Evolutionary conservation across 1,140 invertebrate genomes (phyloP).

Genomic region (Papilio machaon): DNA sequence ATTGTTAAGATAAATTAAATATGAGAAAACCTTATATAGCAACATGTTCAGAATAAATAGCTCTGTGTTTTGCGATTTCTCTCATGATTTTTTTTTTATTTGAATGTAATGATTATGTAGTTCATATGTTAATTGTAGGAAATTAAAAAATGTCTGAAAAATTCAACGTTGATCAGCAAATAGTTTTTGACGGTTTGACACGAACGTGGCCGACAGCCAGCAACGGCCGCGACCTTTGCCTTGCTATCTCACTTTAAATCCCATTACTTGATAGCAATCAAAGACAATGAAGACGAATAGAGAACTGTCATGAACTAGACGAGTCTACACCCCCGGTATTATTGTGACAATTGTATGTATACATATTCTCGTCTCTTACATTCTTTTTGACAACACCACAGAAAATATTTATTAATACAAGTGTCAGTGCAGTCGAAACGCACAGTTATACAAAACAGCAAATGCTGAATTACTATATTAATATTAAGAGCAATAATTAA

Average conservation of each 20-base stretch:
- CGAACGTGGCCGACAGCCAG: neutral
- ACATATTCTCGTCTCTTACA: neutral
- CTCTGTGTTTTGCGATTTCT: too few species aligned
- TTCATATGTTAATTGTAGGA: neutral
- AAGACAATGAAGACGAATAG: neutral
- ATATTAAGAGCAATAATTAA: neutral
- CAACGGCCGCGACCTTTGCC: neutral
- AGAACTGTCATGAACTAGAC: neutral
- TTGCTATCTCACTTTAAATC: slow-evolving; percentile 1
- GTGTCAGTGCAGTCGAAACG: neutral
- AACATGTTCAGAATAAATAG: too few species aligned
- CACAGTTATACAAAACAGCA: neutral
- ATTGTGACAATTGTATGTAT: neutral
- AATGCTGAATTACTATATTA: neutral
- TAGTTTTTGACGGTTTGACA: neutral
- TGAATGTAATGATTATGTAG: too few species aligned
- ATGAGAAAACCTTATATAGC: too few species aligned
- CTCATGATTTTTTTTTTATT: too few species aligned
- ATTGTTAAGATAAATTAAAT: too few species aligned
- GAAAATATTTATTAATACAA: neutral
- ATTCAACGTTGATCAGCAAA: neutral
- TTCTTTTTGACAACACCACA: too few species aligned
- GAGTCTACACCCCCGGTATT: neutral
- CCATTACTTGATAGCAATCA: slow-evolving; percentile 22
- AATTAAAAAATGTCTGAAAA: neutral